Conservation (phyloP, 1,140 invertebrate species). For the Panagrolaimus sp. region DNA sequence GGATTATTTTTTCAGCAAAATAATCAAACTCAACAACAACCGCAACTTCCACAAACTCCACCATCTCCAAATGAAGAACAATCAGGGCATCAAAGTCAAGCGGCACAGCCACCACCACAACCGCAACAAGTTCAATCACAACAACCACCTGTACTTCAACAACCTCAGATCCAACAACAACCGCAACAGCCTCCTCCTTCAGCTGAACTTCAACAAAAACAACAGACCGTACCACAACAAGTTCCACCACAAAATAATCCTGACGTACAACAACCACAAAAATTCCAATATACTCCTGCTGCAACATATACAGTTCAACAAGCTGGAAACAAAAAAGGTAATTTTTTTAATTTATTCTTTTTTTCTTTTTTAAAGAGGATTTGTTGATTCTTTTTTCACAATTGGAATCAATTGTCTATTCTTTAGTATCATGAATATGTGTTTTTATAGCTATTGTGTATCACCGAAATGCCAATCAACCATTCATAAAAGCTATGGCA, state of each 20-base stretch:
- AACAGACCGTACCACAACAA: background rate
- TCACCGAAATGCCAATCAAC: constrained; percentile 8
- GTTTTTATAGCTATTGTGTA: background rate
- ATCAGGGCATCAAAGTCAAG: no score
- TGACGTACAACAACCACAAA: background rate
- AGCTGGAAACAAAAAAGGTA: constrained; percentile 3
- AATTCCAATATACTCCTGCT: constrained; percentile 11
- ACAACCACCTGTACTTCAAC: no score
- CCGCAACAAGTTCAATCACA: no score
- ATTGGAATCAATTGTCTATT: no score
- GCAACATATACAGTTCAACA: constrained; percentile 1
- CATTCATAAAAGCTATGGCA: constrained; percentile 13
- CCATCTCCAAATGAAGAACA: no score
- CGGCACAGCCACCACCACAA: background rate
- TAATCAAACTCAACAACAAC: no score
- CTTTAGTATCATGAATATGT: no score
- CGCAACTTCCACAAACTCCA: no score
- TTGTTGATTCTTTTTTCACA: no score
- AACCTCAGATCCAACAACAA: no score
- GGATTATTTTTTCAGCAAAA: no score
- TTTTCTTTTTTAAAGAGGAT: no score
- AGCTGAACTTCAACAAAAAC: background rate
- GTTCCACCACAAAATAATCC: background rate
- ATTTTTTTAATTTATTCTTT: background rate
- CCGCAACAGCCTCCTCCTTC: background rate